These are phyloP conservation scores for Agonopterix arenella DNA, from an alignment of 2,888 invertebrate species.

Conservation along the genomic window DNA sequence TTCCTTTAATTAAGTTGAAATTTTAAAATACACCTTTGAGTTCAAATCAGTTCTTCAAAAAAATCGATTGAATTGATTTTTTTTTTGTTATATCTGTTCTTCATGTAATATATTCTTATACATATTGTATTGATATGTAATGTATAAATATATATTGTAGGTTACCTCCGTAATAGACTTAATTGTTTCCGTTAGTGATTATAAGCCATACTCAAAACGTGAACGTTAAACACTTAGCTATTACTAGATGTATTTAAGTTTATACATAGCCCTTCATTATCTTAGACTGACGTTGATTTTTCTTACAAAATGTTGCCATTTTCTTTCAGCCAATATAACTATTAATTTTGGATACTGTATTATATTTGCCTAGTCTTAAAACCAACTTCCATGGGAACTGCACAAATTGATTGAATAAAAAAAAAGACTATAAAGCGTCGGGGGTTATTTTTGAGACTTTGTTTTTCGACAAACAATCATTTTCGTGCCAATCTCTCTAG, in stretches of 20 bases:
- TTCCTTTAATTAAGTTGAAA: conserved; percentile 23
- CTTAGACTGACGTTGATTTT: conserved; percentile 50
- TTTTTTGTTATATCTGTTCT: conserved; percentile 37
- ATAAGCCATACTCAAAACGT: conserved; percentile 64
- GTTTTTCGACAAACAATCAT: conserved; percentile 27
- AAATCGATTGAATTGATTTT: conserved; percentile 8
- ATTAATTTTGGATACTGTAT: conserved; percentile 31
- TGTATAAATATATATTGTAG: conserved; percentile 59
- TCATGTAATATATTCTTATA: conserved; percentile 58
- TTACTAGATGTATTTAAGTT: conserved; percentile 25
- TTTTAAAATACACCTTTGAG: conserved; percentile 32
- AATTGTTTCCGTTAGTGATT: conserved; percentile 64
- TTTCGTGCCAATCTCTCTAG: conserved; percentile 38
- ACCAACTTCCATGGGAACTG: conserved; percentile 60
- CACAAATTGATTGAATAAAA: conserved; percentile 51
- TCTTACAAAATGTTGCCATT: conserved; percentile 21
- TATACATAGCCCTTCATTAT: conserved; percentile 31
- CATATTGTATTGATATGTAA: conserved; percentile 48
- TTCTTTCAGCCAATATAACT: conserved; percentile 26
- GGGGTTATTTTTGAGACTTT: conserved; percentile 51
- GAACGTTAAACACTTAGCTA: conserved; percentile 55
- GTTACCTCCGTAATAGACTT: conserved; percentile 43
- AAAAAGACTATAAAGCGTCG: conserved; percentile 32
- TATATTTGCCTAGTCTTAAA: conserved; percentile 29
- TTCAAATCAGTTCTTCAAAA: conserved; percentile 43